phyloP scores from a whole-genome alignment of 2,888 invertebrate genomes.

The Agrypnus murinus region DNA sequence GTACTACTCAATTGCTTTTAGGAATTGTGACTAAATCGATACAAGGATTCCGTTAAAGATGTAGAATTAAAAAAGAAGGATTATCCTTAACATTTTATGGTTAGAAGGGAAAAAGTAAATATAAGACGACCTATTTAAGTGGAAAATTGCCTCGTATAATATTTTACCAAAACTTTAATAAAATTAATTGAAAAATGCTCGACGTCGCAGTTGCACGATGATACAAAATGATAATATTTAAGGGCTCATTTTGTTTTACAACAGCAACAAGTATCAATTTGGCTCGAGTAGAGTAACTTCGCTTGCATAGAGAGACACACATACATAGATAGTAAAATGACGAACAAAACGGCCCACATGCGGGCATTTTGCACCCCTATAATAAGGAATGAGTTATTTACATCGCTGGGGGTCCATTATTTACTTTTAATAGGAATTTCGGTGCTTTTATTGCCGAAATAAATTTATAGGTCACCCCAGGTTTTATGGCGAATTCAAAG shows the following conservation, averaged over 20 bases:
- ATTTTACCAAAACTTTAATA: neutral
- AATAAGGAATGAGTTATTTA: constrained; percentile 69
- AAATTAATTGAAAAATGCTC: neutral
- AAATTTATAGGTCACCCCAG: constrained; percentile 61
- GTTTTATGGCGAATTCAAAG: constrained; percentile 47
- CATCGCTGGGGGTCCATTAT: constrained; percentile 69
- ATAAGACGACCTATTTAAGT: neutral
- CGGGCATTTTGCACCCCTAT: constrained; percentile 60
- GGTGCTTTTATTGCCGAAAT: constrained; percentile 67
- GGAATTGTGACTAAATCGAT: constrained; percentile 28
- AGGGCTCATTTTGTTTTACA: constrained; percentile 7
- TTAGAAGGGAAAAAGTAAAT: too few relatives aligned
- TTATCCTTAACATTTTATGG: neutral
- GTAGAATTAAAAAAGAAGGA: neutral
- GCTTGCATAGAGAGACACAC: constrained; percentile 19
- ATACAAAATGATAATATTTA: constrained; percentile 10
- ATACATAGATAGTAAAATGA: constrained; percentile 24
- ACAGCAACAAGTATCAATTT: constrained; percentile 42
- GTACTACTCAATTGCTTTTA: constrained; percentile 39
- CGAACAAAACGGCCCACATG: constrained; percentile 52
- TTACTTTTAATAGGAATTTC: constrained; percentile 70
- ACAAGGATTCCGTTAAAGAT: constrained; percentile 7
- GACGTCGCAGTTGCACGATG: neutral
- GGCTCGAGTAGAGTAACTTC: constrained; percentile 3
- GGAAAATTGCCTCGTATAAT: too few relatives aligned